Base-by-base conservation (phyloP, 2,888 invertebrate genomes). In the Lamellibrachia columna region DNA sequence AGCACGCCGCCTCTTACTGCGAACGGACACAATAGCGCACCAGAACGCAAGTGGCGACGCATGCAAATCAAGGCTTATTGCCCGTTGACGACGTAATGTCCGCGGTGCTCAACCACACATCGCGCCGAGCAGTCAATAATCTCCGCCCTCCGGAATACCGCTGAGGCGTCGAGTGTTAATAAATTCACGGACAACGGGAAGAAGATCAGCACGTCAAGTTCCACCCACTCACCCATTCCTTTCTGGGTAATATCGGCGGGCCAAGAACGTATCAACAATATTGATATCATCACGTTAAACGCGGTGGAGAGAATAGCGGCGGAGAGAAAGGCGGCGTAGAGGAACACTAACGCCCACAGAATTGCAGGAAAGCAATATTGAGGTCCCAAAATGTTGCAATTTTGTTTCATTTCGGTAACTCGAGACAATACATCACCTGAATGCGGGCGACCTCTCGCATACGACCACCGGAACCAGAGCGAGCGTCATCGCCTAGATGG, bases 51-150 rank as follows among this genome's bases (percentile, higher is more conserved):
- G 75, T 75, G 75, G 75, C 15, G 75, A 75, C 75, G 75, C 75
- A 75, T 75, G 75, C 75, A 22, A 75, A 75, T 75, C 15, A 75
- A 75, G 60, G 22, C 11, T 75, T 75, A 75, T 75, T 75, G 75
- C 75, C 75, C n/a, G 75, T 75, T 75, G 75, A 75, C 75, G 75
- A 75, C 75, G 75, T 75, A 75, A 75, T 4, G 75, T 75, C n/a
- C 15, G 22, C 75, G 75, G 15, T 75, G 75, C 75, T 75, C 22
- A 15, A n/a, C 75, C 15, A n/a, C 22, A n/a, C 75, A 15, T 11
- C 75, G 22, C 75, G 75, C n/a, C 75, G 75, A 55, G 75, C 75
- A 22, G 22, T 22, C 75, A 75, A 75, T 75, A 75, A 75, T 75
- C 75, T 6, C 6, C 2, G 75, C n/a, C 15, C 75, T 6, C 75